Evolutionary conservation across 2,888 invertebrate species (phyloP).

Genomic region (Monopis laevigella): DNA sequence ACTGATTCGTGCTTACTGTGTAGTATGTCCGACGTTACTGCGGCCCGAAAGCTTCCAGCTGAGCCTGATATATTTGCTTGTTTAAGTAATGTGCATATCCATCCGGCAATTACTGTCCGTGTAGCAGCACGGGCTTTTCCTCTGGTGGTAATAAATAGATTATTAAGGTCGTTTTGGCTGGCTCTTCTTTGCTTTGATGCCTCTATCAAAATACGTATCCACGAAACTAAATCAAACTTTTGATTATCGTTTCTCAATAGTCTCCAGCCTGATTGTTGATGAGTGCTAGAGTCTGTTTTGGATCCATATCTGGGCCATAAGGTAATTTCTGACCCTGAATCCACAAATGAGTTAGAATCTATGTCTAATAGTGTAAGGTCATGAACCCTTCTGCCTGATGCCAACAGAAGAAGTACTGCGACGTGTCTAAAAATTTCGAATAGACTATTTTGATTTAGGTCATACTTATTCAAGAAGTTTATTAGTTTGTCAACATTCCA

Average conservation of each 20-base stretch:
- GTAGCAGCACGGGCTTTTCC: neutral
- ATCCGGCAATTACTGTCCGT: neutral
- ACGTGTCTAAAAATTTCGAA: neutral
- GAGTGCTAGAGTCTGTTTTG: neutral
- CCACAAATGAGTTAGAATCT: neutral
- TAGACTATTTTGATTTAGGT: neutral
- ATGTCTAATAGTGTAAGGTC: slow-evolving; percentile 15
- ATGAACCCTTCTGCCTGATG: slow-evolving; percentile 18
- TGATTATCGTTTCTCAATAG: neutral
- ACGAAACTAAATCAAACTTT: neutral
- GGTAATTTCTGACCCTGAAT: neutral
- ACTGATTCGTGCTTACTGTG: neutral
- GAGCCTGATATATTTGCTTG: too few species aligned
- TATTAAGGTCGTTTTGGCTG: neutral
- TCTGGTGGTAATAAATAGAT: neutral
- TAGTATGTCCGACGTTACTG: neutral
- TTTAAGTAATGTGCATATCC: neutral
- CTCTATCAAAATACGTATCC: neutral
- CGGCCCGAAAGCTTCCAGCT: neutral
- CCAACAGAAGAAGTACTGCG: slow-evolving; percentile 15
- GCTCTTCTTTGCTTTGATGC: neutral
- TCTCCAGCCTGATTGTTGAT: neutral
- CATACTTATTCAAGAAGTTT: neutral
- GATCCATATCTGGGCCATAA: neutral
- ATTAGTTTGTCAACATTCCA: neutral